Base-by-base conservation (phyloP, 2,797 vertebrate genomes). In the Silurus lanzhouensis region DNA sequence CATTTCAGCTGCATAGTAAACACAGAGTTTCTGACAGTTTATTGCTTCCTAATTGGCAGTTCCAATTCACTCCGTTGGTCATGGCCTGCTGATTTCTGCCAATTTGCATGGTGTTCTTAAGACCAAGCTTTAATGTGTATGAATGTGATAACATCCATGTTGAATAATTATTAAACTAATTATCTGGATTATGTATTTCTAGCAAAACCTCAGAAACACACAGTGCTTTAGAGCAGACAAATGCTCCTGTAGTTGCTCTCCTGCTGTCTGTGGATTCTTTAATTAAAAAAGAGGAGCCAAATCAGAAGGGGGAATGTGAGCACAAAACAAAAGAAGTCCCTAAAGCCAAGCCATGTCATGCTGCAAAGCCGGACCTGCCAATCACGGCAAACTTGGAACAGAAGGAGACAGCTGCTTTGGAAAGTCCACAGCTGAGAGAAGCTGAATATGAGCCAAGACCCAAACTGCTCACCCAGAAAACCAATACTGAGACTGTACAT, bases 371-470 rank as follows among this genome's bases (percentile, higher is more conserved):
- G 22, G 68, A 60, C 46, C 3, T 38, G 20, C 74, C 80, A 15
- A 13, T 80, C 12, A 76, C 48, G 9, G 31, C 75, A 82, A 80
- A 85, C 70, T 10, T 80, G 77, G 67, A 82, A 52, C 67, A 86
- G 67, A 68, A 81, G 71, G 67, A 86, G 46, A 25, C 81, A 13
- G 72, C 57, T 52, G 27, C 80, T 81, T 78, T 22, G 7, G 83
- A 57, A 52, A 76, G n/a, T 64, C 25, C 48, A 12, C n/a, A 31
- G 68, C 58, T 13, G 25, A 83, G 44, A 63, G 17, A n/a, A 44
- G 86, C 79, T 67, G 77, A 58, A 25, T 57, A 46, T 20, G 66
- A 86, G 5, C 66, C 83, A 74, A 80, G 81, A 70, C 67, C 74
- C 3, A 8, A 82, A 83, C 46, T 78, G 0, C 10, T 61, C 52